These are phyloP conservation scores for Lacerta bilineata DNA, from an alignment of 2,797 vertebrate genomes.

Conservation along the genomic window DNA sequence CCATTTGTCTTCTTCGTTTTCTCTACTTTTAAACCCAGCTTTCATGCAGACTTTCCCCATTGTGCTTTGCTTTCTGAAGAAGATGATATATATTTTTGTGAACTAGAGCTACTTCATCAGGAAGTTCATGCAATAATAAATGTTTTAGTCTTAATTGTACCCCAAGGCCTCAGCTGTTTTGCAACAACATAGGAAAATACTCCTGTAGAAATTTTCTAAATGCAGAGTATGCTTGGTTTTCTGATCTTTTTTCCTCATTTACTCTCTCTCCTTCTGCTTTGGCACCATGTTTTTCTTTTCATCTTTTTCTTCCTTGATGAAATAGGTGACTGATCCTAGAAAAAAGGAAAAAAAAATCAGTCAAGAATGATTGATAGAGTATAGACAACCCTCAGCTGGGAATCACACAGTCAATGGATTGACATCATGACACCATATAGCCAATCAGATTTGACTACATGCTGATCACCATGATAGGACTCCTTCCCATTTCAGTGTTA, in stretches of 20 bases:
- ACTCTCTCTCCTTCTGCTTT: neutral
- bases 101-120: too few species aligned
- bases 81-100: neutral
- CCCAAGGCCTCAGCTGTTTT: too few species aligned
- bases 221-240: neutral
- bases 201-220: neutral
- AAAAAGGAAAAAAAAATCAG: too few species aligned
- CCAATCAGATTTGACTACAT: neutral
- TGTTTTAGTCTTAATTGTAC: too few species aligned
- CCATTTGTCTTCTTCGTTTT: neutral
- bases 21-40: neutral
- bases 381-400: too few species aligned
- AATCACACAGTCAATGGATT: too few species aligned
- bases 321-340: too few species aligned
- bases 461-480: too few species aligned
- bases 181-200: too few species aligned
- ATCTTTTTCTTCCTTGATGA: neutral
- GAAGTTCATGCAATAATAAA: too few species aligned
- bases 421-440: neutral
- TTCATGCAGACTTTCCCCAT: neutral
- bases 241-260: neutral
- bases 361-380: too few species aligned
- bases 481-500: neutral
- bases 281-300: too few species aligned
- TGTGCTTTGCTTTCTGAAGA: slow-evolving; percentile 18